Base-by-base conservation (phyloP, 2,888 invertebrate genomes). In the Protonemura montana region DNA sequence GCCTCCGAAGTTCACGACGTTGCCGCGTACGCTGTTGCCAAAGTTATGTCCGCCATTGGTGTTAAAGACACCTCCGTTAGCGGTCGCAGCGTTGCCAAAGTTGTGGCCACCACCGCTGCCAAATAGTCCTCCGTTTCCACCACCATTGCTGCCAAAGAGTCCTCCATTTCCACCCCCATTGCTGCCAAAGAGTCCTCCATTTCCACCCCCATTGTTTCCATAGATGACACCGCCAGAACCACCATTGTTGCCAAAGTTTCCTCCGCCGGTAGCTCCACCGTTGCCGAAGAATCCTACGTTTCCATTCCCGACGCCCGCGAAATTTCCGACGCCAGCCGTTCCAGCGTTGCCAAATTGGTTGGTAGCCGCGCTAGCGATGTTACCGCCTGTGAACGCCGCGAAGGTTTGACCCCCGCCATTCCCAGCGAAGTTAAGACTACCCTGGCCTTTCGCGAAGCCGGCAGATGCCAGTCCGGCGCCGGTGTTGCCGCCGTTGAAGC, bases 91-190 rank as follows among this genome's bases (percentile, higher is more conserved):
- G 27, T 28, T 29, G 5, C 41, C 41, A 41, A 41, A 41, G 5
- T 41, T 5, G 82, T 28, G n/a, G 3, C 81, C 78, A 7, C 29
- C 81, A 29, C 80, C 77, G 30, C 59, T 84, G 86, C 87, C 87
- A 29, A 41, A 30, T 0, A 77, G 86, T n/a, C 78, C 84, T 0
- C 82, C 87, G 16, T 21, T 10, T 5, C 85, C 3, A 35, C 35
- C 35, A 35, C 35, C 87, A 28, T 86, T 81, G 85, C 86, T 78
- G 21, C 84, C 85, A 27, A 29, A 88, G 82, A 86, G 89, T 21
- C 35, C 13, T 3, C 84, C 85, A 28, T 30, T 26, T 16, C 76
- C 59, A 16, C 41, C 85, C 77, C 85, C 78, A 21, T 10, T 25
- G 26, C 35, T 30, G 29, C 86, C 82, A 10, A 78, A 78, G 2